Conservation (phyloP, 1,140 invertebrate genomes). For the Dreissena rostriformis region DNA sequence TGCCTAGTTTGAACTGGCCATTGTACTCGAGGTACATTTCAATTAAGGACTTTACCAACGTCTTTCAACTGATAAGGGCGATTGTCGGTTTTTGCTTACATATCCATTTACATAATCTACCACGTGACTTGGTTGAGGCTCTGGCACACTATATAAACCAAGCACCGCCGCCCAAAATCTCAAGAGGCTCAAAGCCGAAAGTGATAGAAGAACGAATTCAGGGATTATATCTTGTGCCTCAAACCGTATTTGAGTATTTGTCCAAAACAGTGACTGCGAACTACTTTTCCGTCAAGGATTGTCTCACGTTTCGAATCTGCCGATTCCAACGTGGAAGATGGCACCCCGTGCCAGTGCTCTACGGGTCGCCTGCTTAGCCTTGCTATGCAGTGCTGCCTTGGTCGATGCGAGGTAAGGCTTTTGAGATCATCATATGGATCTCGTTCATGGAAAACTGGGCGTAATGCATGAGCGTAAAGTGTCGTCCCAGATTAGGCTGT, state of each 20-base stretch:
- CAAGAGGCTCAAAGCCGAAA: neutral
- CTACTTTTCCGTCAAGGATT: too few relatives aligned
- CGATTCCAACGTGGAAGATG: constrained; percentile 6
- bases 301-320: too few relatives aligned
- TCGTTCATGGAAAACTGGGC: constrained; percentile 4
- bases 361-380: constrained; percentile 32
- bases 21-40: constrained; percentile 10
- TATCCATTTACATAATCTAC: neutral
- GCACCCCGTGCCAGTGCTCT: constrained; percentile 44
- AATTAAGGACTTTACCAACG: too few relatives aligned
- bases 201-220: too few relatives aligned
- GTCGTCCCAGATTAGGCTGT: too few relatives aligned
- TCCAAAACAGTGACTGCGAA: too few relatives aligned
- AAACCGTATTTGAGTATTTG: too few relatives aligned
- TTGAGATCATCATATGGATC: neutral
- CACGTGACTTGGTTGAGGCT: constrained; percentile 12
- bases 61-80: too few relatives aligned
- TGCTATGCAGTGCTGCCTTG: constrained; percentile 33
- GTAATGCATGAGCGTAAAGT: too few relatives aligned
- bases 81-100: too few relatives aligned
- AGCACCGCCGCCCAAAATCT: neutral
- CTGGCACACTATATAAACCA: constrained; percentile 4
- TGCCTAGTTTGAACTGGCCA: too few relatives aligned
- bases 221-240: too few relatives aligned
- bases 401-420: constrained; percentile 50